Base-by-base conservation (phyloP, 2,113 vertebrate genomes). In the Atlantisia rogersi region DNA sequence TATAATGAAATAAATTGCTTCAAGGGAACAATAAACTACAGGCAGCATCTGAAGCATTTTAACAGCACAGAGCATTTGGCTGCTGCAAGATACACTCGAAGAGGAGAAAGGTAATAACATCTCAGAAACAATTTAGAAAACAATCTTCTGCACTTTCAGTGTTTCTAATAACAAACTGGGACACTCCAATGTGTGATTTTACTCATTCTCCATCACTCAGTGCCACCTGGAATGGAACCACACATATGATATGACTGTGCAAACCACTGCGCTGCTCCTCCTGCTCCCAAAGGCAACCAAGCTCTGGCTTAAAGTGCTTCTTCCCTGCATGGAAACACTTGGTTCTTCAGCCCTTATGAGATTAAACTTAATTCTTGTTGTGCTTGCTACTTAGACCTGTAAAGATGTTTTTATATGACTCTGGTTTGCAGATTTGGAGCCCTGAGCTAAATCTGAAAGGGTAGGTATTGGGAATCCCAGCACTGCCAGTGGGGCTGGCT, bases 1-100 rank as follows among this genome's bases (percentile, higher is more conserved):
- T 92, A 94, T 97, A 96, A 97, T 94, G 92, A 91, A 97, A 97
- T 92, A 94, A 97, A 97, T 95, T 94, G 92, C 92, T 97, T 83
- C 78, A 32, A 96, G 94, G 95, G 96, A 97, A 94, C 92, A 95
- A 95, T 95, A 95, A 97, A 83, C 95, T 83, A 90, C 82, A 90
- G 89, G 92, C 87, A 97, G 83, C 92, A 92, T 94, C 84, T 77
- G 94, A 96, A 90, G 87, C 92, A 68, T 92, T 95, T 95, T 74
- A 96, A 88, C 71, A 78, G 84, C 81, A 67, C 74, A 24, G 71
- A 95, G 83, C 70, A 82, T 94, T 96, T 87, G 82, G 89, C 92
- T 94, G 95, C 82, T 80, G 84, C 87, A n/a, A 56, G 63, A 85
- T 55, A 67, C 94, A 35, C 92, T 95, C 5, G 0, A 31, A 95